Conservation (phyloP, 2,113 vertebrate species). For the Eonycteris spelaea region DNA sequence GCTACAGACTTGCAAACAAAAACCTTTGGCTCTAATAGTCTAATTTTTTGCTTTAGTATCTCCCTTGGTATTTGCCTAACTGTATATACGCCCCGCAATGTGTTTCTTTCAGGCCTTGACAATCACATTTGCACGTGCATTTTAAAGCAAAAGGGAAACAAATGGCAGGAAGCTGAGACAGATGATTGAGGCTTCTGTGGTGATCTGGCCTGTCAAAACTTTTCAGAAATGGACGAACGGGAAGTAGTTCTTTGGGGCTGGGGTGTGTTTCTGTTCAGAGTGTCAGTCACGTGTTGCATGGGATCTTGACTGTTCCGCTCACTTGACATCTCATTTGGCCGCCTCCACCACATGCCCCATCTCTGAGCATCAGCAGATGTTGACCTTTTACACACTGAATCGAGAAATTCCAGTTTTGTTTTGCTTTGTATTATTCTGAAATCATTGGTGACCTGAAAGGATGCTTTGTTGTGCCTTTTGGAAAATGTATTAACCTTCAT, state of each 20-base stretch:
- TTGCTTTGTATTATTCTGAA: slow-evolving; percentile 44
- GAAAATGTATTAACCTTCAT: slow-evolving; percentile 43
- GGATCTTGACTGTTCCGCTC: slow-evolving; percentile 77
- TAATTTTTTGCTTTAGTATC: neutral
- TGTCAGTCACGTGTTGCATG: slow-evolving; percentile 83
- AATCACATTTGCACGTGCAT: neutral
- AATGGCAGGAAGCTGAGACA: neutral
- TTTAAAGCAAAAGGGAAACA: slow-evolving; percentile 7
- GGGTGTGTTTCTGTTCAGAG: slow-evolving; percentile 65
- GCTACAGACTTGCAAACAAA: slow-evolving; percentile 37
- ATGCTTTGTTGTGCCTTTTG: slow-evolving; percentile 81
- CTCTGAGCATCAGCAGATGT: slow-evolving; percentile 89
- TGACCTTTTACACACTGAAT: slow-evolving; percentile 85
- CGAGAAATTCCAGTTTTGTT: slow-evolving; percentile 78
- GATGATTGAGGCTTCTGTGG: neutral
- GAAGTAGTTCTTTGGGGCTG: slow-evolving; percentile 78
- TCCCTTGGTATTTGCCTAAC: slow-evolving; percentile 1
- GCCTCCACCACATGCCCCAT: slow-evolving; percentile 81
- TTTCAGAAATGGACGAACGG: slow-evolving; percentile 80
- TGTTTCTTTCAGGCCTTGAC: slow-evolving; percentile 64
- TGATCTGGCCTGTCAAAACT: slow-evolving; percentile 25
- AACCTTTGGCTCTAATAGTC: slow-evolving; percentile 22
- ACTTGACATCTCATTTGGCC: slow-evolving; percentile 80
- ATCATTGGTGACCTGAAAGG: slow-evolving; percentile 81
- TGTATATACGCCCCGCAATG: neutral